Conservation (phyloP, 2,888 invertebrate species). For the Crematogaster levior region DNA sequence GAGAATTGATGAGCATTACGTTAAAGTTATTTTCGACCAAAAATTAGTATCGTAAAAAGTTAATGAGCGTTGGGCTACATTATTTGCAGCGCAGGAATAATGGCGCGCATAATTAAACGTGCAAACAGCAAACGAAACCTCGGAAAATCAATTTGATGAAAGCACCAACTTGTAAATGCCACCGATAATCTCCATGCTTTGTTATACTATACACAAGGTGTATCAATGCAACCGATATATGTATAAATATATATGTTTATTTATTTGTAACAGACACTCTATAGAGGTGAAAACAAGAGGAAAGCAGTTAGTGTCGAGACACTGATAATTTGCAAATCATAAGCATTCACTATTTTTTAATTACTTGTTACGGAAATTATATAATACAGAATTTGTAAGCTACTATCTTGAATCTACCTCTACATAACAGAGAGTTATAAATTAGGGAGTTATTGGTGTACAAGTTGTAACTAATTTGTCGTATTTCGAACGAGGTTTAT, state of each 20-base stretch:
- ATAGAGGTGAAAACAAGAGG: constrained; percentile 22
- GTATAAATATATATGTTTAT: background rate
- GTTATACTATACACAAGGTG: background rate
- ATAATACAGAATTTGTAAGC: background rate
- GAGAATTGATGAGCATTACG: constrained; percentile 30
- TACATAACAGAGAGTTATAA: background rate
- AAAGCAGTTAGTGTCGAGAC: constrained; percentile 9
- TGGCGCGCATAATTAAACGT: constrained; percentile 47
- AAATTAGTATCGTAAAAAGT: constrained; percentile 46
- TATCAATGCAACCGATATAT: constrained; percentile 15
- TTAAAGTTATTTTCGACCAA: constrained; percentile 42
- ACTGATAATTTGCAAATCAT: constrained; percentile 8
- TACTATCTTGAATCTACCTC: constrained; percentile 20
- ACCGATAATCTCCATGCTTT: constrained; percentile 43
- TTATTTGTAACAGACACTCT: background rate
- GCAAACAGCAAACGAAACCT: constrained; percentile 40
- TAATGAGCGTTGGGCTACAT: constrained; percentile 34
- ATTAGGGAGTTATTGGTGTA: background rate
- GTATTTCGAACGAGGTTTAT: background rate
- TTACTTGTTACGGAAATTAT: background rate
- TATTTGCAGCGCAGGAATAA: constrained; percentile 44
- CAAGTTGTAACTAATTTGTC: background rate
- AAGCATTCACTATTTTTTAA: background rate
- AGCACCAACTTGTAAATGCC: constrained; percentile 37
- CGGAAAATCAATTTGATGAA: constrained; percentile 48